phyloP scores from a whole-genome alignment of 2,113 vertebrate genomes.

The Sorex fumeus region DNA sequence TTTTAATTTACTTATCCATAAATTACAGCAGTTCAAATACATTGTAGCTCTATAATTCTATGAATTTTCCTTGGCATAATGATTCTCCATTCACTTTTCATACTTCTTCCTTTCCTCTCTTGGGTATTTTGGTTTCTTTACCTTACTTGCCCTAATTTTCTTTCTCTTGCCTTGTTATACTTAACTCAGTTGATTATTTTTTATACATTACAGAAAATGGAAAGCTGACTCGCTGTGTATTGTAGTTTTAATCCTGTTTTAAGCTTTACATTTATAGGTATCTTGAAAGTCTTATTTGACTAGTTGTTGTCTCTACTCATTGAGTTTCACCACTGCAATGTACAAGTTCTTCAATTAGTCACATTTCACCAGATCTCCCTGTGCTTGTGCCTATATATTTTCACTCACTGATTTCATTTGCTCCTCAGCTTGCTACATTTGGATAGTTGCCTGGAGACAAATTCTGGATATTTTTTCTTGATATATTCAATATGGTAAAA shows the following conservation, averaged over 20 bases:
- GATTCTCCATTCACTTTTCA: slow-evolving; percentile 34
- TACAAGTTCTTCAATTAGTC: slow-evolving; percentile 73
- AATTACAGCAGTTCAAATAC: background rate
- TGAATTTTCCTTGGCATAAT: background rate
- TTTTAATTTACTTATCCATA: background rate
- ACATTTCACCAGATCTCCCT: slow-evolving; percentile 60
- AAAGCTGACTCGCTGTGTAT: slow-evolving; percentile 62
- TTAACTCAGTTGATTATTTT: slow-evolving; percentile 61
- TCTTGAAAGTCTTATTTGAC: slow-evolving; percentile 48
- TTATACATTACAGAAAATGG: slow-evolving; percentile 36
- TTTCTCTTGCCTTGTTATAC: slow-evolving; percentile 21
- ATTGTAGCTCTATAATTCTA: background rate
- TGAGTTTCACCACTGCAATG: slow-evolving; percentile 32
- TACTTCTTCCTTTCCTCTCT: slow-evolving; percentile 9
- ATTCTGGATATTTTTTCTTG: slow-evolving; percentile 51
- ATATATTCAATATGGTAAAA: slow-evolving; percentile 55
- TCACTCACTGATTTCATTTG: slow-evolving; percentile 67
- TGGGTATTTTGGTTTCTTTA: slow-evolving; percentile 47
- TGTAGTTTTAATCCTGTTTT: slow-evolving; percentile 69
- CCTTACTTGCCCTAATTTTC: slow-evolving; percentile 23
- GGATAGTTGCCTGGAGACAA: slow-evolving; percentile 78
- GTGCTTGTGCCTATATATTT: slow-evolving; percentile 33
- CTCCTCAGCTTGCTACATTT: slow-evolving; percentile 69
- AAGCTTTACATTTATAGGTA: slow-evolving; percentile 47
- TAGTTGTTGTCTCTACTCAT: slow-evolving; percentile 54